phyloP scores from a whole-genome alignment of 2,888 invertebrate genomes.

The Drosophila neonasuta region DNA sequence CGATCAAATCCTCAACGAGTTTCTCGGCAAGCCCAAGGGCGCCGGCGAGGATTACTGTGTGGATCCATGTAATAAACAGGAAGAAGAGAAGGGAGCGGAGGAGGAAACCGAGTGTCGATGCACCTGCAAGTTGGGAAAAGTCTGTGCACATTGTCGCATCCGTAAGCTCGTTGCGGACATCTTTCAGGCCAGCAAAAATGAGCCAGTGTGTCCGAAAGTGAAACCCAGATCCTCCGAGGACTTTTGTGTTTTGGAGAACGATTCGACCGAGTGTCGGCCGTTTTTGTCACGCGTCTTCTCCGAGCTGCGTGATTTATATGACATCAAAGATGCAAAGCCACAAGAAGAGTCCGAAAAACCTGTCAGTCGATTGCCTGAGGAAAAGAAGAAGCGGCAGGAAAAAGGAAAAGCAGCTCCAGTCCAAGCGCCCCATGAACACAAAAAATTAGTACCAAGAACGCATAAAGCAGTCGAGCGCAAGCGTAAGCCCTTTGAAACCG shows the following conservation, averaged over 20 bases:
- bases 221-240: conserved; percentile 47
- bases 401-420: background rate
- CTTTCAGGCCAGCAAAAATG: conserved; percentile 39
- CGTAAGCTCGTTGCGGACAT: conserved; percentile 71
- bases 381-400: background rate
- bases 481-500: background rate
- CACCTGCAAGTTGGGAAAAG: conserved; percentile 70
- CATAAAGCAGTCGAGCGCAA: background rate
- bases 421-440: background rate
- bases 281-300: conserved; percentile 78
- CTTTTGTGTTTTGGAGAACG: conserved; percentile 45
- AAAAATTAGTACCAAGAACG: background rate
- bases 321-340: conserved; percentile 60
- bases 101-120: conserved; percentile 50
- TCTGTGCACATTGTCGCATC: conserved; percentile 78
- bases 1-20: conserved; percentile 74
- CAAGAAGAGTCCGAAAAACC: conserved; percentile 43
- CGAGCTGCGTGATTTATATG: conserved; percentile 75
- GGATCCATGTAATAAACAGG: conserved; percentile 46
- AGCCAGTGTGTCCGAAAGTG: conserved; percentile 8
- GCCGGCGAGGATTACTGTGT: conserved; percentile 45
- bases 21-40: conserved; percentile 51
- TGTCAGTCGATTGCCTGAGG: background rate
- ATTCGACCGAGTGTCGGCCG: conserved; percentile 63
- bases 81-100: conserved; percentile 4